Base-by-base conservation (phyloP, 30 jellyfish, hydroid and myxozoan genomes). In the Clytia hemisphaerica region DNA sequence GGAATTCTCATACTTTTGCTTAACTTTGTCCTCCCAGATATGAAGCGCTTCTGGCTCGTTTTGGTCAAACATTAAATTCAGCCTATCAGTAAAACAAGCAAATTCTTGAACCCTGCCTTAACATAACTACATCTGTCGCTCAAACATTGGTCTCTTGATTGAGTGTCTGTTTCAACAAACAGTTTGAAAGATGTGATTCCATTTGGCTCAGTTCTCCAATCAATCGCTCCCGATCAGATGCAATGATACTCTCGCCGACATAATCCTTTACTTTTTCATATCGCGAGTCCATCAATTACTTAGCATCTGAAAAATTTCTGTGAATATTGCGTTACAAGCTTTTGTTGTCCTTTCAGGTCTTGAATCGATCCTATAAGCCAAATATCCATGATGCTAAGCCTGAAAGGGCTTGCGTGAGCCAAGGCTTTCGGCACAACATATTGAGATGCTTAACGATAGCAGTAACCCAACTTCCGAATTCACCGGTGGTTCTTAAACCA, bases 391-490 rank as follows among this genome's bases (percentile, higher is more conserved):
- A 46, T 46, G 24, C 5, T 2, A 46, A 31, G 5, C 60, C 60
- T 4, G 24, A 27, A 31, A 2, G 60, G 60, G 24, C 60, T 46
- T 46, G 60, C 60, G 24, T n/a, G 5, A 31, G 19, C 25, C n/a
- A n/a, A n/a, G 60, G 60, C 60, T 4, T n/a, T 3, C 9, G 30
- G 30, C 2, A 31, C 60, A 46, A 46, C 60, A 46, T 31, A 27
- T 2, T 3, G 6, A n/a, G 60, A 27, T 31, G 24, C 60, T n/a
- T n/a, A 27, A 46, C 60, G 4, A 46, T 46, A 31, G 60, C 60
- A n/a, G 60, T n/a, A 46, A 9, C 60, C 60, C 60, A 46, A 46
- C 60, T 46, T 9, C 30, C 60, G 24, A 46, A 46, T 46, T 46
- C 60, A 31, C 60, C 60, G 24, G 30, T 31, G 19, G 60, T 2